Conservation (phyloP, 2,797 vertebrate genomes). For the Eulemur rubriventer region DNA sequence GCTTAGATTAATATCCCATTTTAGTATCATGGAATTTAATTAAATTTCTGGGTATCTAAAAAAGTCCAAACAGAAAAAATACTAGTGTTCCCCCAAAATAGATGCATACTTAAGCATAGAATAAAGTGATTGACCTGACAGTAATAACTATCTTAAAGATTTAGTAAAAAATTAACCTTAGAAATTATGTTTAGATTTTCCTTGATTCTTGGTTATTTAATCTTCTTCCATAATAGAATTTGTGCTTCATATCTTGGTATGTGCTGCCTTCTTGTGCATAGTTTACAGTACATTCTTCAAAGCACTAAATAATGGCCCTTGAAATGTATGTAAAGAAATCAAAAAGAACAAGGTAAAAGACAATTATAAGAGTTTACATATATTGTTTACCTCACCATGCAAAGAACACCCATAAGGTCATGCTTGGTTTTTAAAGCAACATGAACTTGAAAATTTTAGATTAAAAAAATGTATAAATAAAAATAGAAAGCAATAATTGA, state of each 20-base stretch:
- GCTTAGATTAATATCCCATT: slow-evolving; percentile 15
- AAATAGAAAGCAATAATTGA: neutral
- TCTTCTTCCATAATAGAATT: neutral
- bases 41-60: neutral
- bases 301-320: neutral
- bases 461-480: neutral
- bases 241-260: neutral
- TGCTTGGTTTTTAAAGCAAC: neutral
- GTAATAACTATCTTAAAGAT: neutral
- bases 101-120: neutral
- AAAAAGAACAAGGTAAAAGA: neutral
- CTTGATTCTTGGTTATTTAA: slow-evolving; percentile 21
- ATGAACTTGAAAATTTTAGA: neutral
- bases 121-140: neutral
- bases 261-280: neutral
- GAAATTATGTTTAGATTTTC: slow-evolving; percentile 24
- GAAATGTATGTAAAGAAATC: neutral
- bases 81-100: slow-evolving; percentile 17
- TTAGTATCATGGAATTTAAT: slow-evolving; percentile 15
- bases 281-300: neutral
- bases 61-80: neutral
- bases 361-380: neutral
- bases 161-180: slow-evolving; percentile 33
- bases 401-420: neutral
- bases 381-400: neutral